Percentiles rank a stretch among this genome's conserved stretches.
These are phyloP conservation scores for Enteromius afrohamiltoni DNA, from an alignment of 2,797 vertebrate species.

Conservation along the genomic window DNA sequence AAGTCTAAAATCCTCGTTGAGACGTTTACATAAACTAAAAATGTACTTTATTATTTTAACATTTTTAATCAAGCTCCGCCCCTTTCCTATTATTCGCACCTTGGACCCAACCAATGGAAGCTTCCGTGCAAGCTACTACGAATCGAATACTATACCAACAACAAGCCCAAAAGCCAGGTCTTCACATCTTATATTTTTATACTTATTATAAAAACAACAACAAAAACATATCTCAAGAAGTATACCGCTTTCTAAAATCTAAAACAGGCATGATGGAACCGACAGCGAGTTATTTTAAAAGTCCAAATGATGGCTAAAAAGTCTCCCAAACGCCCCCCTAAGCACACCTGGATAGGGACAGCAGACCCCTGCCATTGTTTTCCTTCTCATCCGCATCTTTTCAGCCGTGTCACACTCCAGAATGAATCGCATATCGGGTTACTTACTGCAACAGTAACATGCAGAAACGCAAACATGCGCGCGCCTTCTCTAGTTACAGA, in stretches of 20 bases:
- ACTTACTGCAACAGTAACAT: constrained; percentile 16
- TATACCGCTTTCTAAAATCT: neutral
- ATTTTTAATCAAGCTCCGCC: neutral
- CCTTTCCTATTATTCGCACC: neutral
- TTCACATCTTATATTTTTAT: neutral
- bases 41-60: neutral
- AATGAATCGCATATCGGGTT: constrained; percentile 15
- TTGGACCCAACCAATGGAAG: neutral
- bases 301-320: neutral
- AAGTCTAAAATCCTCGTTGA: neutral
- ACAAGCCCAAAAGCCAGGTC: neutral
- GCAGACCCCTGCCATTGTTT: constrained; percentile 3
- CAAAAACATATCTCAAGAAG: neutral
- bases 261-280: neutral
- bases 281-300: neutral
- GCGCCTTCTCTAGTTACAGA: neutral
- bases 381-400: neutral
- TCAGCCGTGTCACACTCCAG: neutral
- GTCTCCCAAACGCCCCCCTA: neutral
- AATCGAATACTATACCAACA: neutral
- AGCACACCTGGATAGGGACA: constrained; percentile 1
- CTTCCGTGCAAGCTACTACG: neutral
- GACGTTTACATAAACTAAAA: neutral
- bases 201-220: neutral
- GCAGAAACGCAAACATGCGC: constrained; percentile 2